Percentiles rank a stretch among this genome's conserved stretches.
phyloP scores from a whole-genome alignment of 1,140 invertebrate genomes.

The Papilio machaon region DNA sequence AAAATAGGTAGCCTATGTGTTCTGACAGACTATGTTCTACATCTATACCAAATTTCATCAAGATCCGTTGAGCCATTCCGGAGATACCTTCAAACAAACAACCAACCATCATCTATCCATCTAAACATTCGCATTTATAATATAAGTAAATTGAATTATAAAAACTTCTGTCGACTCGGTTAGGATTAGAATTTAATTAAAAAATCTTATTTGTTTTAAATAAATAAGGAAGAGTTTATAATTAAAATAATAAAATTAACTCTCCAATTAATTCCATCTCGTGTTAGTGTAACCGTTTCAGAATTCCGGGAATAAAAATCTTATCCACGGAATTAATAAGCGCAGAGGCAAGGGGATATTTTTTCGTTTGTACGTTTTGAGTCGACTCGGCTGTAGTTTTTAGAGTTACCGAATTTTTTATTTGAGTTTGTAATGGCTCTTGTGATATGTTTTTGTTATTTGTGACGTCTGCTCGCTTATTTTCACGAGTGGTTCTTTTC shows the following conservation, averaged over 20 bases:
- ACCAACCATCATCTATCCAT: no score
- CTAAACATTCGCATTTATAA: no score
- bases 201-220: background rate
- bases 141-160: no score
- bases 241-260: slow-evolving; percentile 3
- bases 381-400: slow-evolving; percentile 10
- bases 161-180: no score
- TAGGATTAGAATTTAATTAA: background rate
- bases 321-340: slow-evolving; percentile 31
- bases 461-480: slow-evolving; percentile 5
- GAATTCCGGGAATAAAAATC: slow-evolving; percentile 19
- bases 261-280: background rate
- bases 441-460: slow-evolving; percentile 30
- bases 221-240: background rate
- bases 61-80: no score
- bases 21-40: no score
- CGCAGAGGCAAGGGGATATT: background rate
- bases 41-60: no score
- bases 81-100: no score
- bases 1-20: no score
- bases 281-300: background rate
- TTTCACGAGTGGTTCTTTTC: slow-evolving; percentile 11
- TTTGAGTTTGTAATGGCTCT: slow-evolving; percentile 5
- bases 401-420: slow-evolving; percentile 19
- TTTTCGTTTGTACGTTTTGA: slow-evolving; percentile 14